Percentiles rank a stretch among this genome's conserved stretches.
Evolutionary conservation across 2,113 vertebrate species (phyloP).

Genomic region (Addax nasomaculatus): DNA sequence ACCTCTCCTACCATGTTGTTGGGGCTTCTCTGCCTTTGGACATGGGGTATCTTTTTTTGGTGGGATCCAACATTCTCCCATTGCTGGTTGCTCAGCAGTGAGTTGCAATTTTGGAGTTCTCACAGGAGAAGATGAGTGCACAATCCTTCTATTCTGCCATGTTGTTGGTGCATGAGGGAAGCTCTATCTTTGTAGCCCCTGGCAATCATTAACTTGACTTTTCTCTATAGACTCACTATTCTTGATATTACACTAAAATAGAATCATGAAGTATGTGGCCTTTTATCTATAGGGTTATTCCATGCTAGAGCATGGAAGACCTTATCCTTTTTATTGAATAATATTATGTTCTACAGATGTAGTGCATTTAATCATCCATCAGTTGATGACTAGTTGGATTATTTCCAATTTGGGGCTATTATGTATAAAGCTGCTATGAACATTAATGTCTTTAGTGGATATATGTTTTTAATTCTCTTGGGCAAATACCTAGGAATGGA

Average conservation of each 20-base stretch:
- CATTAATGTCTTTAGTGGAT: not conserved
- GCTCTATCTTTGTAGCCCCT: not conserved
- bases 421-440: not conserved
- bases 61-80: not conserved
- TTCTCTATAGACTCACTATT: not conserved
- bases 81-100: not conserved
- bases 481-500: not conserved
- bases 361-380: not conserved
- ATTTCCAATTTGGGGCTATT: not conserved
- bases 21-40: not conserved
- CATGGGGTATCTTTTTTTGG: not conserved
- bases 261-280: not conserved
- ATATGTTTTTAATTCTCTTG: not conserved
- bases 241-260: not conserved
- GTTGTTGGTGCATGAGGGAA: not conserved
- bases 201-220: not conserved
- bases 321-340: not conserved
- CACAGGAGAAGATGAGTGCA: not conserved
- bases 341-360: not conserved
- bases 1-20: not conserved
- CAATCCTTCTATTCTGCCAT: not conserved
- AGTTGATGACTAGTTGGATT: not conserved
- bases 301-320: not conserved
- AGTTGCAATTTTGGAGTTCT: not conserved
- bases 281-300: not conserved